These are phyloP conservation scores for Myopa testacea DNA, from an alignment of 2,888 invertebrate genomes.

Conservation along the genomic window DNA sequence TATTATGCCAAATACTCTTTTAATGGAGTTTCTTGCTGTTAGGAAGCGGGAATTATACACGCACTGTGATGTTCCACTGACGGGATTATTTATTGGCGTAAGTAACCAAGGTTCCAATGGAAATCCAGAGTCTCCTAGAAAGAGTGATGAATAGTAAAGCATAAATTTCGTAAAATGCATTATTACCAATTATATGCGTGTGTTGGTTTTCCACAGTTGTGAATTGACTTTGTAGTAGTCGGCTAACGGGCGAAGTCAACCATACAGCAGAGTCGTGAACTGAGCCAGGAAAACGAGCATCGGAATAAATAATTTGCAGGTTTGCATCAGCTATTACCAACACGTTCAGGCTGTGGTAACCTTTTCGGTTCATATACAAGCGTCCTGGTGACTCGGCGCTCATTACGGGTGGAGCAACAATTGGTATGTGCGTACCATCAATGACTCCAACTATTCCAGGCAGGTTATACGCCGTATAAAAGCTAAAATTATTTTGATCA, in stretches of 20 bases:
- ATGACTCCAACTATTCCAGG: background rate
- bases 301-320: background rate
- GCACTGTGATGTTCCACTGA: background rate
- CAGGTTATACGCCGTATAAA: background rate
- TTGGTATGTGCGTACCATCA: background rate
- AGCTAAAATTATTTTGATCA: background rate
- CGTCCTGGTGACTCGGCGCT: background rate
- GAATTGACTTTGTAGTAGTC: background rate
- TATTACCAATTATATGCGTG: conserved; percentile 2
- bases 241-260: background rate
- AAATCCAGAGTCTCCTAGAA: background rate
- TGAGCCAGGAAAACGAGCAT: conserved; percentile 6
- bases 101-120: background rate
- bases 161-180: background rate
- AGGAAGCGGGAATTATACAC: background rate
- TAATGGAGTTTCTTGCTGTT: too few species aligned
- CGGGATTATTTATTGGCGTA: background rate
- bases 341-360: conserved; percentile 1
- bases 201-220: conserved; percentile 4
- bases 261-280: conserved; percentile 1
- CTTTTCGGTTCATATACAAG: background rate
- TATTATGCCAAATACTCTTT: too few species aligned
- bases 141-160: background rate
- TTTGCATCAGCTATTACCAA: conserved; percentile 1
- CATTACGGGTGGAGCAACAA: background rate